phyloP scores from a whole-genome alignment of 2,113 vertebrate genomes.

The Corythornis madagascariensis region DNA sequence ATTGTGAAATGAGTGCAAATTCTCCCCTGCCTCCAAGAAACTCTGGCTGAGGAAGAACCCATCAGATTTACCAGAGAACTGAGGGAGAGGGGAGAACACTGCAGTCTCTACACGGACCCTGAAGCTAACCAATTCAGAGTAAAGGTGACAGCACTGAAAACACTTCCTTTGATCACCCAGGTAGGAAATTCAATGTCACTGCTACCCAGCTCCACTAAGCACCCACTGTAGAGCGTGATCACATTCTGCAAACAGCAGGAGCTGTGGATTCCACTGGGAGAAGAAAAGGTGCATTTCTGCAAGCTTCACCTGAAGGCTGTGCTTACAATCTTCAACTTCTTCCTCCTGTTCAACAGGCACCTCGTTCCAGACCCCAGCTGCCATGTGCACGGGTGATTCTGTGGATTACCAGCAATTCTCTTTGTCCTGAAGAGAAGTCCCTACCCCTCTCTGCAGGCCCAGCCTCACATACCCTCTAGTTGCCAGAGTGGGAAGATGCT shows the following conservation, averaged over 20 bases:
- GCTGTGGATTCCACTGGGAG: neutral
- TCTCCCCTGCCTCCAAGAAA: neutral
- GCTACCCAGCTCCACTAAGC: neutral
- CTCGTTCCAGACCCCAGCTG: neutral
- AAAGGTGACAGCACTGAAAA: neutral
- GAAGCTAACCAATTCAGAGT: neutral
- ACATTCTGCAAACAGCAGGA: neutral
- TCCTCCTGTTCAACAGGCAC: no score
- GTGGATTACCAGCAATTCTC: neutral
- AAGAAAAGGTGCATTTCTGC: neutral
- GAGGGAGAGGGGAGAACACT: neutral
- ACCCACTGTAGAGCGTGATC: neutral
- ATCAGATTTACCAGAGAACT: neutral
- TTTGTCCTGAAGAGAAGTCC: neutral
- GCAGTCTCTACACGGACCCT: neutral
- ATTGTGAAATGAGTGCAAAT: neutral
- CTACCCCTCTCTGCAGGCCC: neutral
- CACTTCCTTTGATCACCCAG: neutral
- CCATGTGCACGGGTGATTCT: neutral
- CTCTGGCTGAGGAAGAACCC: neutral
- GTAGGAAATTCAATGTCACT: conserved; percentile 42
- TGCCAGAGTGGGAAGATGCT: neutral
- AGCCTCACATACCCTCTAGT: neutral
- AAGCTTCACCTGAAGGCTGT: neutral
- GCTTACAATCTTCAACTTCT: neutral